Percentiles rank a stretch among this genome's conserved stretches.
phyloP scores from a whole-genome alignment of 2,797 vertebrate genomes.

The Galaxias olidus region DNA sequence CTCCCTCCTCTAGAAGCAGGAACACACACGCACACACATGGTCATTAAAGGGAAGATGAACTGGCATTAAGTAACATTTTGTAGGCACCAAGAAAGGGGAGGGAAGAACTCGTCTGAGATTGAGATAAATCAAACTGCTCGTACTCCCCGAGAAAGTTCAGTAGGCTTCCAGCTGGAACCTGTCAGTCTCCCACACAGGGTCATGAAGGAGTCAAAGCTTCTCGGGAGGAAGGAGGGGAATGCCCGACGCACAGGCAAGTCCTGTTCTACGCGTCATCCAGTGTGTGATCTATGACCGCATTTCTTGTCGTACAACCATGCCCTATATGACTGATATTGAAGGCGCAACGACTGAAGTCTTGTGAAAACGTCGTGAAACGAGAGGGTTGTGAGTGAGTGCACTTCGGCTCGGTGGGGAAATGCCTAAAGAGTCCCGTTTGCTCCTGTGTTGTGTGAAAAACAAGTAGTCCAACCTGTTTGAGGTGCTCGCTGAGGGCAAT shows the following conservation, averaged over 20 bases:
- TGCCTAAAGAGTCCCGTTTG: not conserved
- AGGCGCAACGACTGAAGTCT: too few species aligned
- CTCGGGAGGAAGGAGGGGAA: too few species aligned
- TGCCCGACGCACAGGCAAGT: too few species aligned
- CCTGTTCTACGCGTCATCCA: too few species aligned
- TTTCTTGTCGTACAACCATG: too few species aligned
- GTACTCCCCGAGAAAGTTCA: not conserved
- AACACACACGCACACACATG: not conserved
- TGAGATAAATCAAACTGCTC: not conserved
- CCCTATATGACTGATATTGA: too few species aligned
- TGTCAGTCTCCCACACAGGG: not conserved
- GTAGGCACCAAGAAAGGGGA: not conserved
- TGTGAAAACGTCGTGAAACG: too few species aligned
- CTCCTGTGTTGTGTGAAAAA: not conserved
- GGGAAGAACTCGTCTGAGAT: not conserved
- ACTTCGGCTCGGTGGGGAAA: too few species aligned
- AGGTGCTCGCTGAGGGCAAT: slow-evolving; percentile 96
- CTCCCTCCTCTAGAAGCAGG: slow-evolving; percentile 87
- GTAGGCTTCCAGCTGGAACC: not conserved
- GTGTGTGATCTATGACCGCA: too few species aligned
- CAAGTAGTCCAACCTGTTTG: slow-evolving; percentile 84
- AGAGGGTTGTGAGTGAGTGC: too few species aligned
- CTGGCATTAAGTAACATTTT: not conserved
- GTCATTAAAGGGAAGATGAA: not conserved
- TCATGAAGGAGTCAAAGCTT: too few species aligned